These are phyloP conservation scores for Drosophila neutralis DNA, from an alignment of 2,888 invertebrate genomes.

Conservation along the genomic window DNA sequence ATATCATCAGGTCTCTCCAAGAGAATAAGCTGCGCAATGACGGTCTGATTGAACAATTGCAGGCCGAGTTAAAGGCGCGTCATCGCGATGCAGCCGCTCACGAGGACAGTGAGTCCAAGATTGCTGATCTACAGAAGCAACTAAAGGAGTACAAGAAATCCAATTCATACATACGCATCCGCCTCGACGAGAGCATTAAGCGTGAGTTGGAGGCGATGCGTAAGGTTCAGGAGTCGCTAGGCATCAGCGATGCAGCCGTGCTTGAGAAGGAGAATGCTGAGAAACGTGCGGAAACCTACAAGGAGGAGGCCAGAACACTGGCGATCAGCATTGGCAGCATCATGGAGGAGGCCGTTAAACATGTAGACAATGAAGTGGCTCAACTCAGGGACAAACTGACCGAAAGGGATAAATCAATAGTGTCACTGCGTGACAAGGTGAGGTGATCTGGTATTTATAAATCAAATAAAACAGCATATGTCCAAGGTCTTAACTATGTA, in stretches of 20 bases:
- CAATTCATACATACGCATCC: constrained; percentile 83
- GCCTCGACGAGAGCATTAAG: constrained; percentile 83
- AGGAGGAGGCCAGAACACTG: constrained; percentile 86
- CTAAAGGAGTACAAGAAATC: constrained; percentile 84
- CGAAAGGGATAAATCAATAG: constrained; percentile 86
- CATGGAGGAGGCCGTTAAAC: constrained; percentile 86
- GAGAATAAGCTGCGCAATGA: constrained; percentile 61
- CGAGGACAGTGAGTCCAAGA: constrained; percentile 24
- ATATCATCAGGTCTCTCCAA: constrained; percentile 57
- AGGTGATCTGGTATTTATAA: neutral
- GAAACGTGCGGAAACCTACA: constrained; percentile 85
- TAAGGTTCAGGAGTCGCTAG: constrained; percentile 87
- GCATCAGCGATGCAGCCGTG: constrained; percentile 86
- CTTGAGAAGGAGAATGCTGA: constrained; percentile 87
- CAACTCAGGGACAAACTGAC: constrained; percentile 87
- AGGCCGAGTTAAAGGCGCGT: constrained; percentile 52
- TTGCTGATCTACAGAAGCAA: constrained; percentile 68
- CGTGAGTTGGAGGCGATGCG: constrained; percentile 86
- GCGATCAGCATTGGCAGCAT: constrained; percentile 86
- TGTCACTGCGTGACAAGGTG: constrained; percentile 85
- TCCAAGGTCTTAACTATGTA: neutral
- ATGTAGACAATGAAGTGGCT: constrained; percentile 87
- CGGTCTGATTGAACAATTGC: constrained; percentile 60
- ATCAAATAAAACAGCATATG: neutral
- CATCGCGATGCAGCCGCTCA: neutral